Evolutionary conservation across 2,797 vertebrate species (phyloP).

Genomic region (Vipera ursinii): DNA sequence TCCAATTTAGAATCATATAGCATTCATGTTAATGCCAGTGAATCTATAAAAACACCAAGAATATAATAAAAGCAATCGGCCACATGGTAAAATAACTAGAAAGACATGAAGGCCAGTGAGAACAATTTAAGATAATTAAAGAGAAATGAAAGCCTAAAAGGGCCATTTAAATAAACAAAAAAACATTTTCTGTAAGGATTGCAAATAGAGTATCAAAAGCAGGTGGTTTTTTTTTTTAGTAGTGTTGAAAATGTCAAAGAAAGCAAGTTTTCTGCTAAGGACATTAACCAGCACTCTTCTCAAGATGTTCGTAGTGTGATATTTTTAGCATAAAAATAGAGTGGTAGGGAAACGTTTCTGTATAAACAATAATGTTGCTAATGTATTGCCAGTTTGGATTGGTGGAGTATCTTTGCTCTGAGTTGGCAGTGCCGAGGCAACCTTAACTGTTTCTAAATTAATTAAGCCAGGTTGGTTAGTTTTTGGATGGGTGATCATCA

Average conservation of each 20-base stretch:
- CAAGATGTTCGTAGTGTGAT: background rate
- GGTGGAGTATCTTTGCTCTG: background rate
- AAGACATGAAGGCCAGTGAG: background rate
- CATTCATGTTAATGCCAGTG: background rate
- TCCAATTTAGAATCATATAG: background rate
- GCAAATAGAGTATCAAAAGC: background rate
- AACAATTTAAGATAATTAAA: background rate
- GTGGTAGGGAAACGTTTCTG: background rate
- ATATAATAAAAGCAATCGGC: background rate
- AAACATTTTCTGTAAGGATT: background rate
- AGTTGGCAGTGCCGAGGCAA: background rate
- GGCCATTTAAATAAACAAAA: background rate
- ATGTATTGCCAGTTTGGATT: background rate
- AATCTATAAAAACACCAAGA: background rate
- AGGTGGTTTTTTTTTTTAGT: background rate
- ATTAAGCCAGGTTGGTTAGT: background rate
- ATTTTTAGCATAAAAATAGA: background rate
- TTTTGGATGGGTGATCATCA: background rate
- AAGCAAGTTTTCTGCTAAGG: background rate
- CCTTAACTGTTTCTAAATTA: background rate
- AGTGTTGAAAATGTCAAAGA: background rate
- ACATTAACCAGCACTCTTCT: background rate
- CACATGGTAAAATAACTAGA: background rate
- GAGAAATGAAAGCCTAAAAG: background rate
- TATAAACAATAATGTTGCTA: background rate